Conservation (phyloP, 2,888 invertebrate species). For the Mythimna albipuncta region DNA sequence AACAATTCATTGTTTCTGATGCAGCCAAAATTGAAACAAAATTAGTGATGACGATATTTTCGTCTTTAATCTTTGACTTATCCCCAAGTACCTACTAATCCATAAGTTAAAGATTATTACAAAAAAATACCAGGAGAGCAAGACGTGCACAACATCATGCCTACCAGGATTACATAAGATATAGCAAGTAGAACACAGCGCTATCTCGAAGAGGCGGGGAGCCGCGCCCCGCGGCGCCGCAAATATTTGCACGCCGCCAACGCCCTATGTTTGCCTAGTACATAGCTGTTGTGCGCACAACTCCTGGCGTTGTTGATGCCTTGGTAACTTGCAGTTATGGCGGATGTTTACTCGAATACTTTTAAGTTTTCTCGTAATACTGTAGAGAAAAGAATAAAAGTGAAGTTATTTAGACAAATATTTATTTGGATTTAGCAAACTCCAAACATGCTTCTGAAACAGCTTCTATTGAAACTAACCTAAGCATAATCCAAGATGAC, state of each 20-base stretch:
- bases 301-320: conserved; percentile 72
- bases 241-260: conserved; percentile 79
- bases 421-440: conserved; percentile 1
- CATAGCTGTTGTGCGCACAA: conserved; percentile 68
- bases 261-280: conserved; percentile 80
- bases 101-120: conserved; percentile 17
- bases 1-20: neutral
- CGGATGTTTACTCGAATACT: conserved; percentile 47
- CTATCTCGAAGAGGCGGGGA: conserved; percentile 73
- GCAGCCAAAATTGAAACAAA: neutral
- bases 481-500: neutral
- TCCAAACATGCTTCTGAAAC: neutral
- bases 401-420: neutral
- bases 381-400: neutral
- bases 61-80: conserved; percentile 6
- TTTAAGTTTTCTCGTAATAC: conserved; percentile 42
- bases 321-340: conserved; percentile 67
- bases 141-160: conserved; percentile 62
- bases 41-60: neutral
- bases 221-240: conserved; percentile 69
- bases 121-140: conserved; percentile 60
- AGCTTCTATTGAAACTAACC: too few species aligned
- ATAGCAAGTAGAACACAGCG: conserved; percentile 70
- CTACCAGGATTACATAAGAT: conserved; percentile 77
- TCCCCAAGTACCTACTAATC: neutral